Conservation (phyloP, 2,113 vertebrate species). For the Neolamprologus longior region DNA sequence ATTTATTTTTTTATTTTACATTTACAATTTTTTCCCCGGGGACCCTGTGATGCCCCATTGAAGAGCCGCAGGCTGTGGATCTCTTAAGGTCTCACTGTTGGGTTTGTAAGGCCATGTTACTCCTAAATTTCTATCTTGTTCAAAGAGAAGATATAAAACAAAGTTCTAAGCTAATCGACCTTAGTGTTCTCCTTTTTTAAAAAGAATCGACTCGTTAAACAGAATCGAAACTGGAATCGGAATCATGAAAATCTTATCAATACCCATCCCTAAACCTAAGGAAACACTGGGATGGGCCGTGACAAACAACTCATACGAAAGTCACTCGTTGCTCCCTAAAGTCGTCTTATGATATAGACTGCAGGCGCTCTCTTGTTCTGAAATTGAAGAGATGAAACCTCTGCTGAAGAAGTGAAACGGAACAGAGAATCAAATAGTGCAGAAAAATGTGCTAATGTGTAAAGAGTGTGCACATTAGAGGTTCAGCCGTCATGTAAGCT, state of each 20-base stretch:
- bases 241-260: background rate
- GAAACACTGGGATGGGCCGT: background rate
- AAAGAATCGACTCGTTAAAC: background rate
- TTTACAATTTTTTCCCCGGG: fast-evolving
- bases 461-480: background rate
- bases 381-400: background rate
- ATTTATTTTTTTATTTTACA: too few relatives aligned
- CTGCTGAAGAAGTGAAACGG: background rate
- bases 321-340: background rate
- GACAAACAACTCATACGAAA: background rate
- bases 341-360: slow-evolving; percentile 10
- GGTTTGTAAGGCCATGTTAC: too few relatives aligned
- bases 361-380: background rate
- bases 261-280: background rate
- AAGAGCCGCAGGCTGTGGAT: too few relatives aligned
- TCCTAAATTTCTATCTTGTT: too few relatives aligned
- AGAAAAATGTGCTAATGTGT: background rate
- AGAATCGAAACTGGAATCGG: background rate
- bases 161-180: too few relatives aligned
- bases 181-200: too few relatives aligned
- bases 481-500: slow-evolving; percentile 28
- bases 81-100: too few relatives aligned
- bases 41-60: fast-evolving
- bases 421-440: background rate
- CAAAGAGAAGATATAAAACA: too few relatives aligned